Conservation (phyloP, 2,113 vertebrate species). For the Gadus chalcogrammus region DNA sequence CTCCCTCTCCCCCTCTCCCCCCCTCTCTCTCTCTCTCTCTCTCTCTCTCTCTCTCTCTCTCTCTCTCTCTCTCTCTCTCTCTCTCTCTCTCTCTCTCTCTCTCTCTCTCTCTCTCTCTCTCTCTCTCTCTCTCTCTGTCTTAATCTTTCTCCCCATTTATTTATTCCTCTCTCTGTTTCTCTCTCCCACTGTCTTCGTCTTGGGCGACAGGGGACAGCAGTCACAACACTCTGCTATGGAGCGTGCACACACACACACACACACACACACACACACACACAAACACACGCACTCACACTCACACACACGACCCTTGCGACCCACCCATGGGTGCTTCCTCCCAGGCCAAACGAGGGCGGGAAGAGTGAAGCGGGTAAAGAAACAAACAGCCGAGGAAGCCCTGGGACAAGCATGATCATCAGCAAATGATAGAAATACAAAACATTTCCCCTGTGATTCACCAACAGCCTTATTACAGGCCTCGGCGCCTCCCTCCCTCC, state of each 20-base stretch:
- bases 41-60: no score
- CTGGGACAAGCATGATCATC: conserved; percentile 23
- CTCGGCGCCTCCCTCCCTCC: conserved; percentile 4
- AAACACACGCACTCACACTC: no score
- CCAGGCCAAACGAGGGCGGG: conserved; percentile 19
- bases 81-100: no score
- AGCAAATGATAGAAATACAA: conserved; percentile 51
- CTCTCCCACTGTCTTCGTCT: conserved; percentile 4
- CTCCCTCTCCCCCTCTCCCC: not conserved
- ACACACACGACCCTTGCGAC: conserved; percentile 24
- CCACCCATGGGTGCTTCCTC: conserved; percentile 11
- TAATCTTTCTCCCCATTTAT: not conserved
- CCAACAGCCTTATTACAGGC: conserved; percentile 37
- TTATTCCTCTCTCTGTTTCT: conserved; percentile 3
- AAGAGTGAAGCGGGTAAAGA: conserved; percentile 26
- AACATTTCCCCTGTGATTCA: conserved; percentile 9
- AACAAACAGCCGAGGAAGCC: conserved; percentile 45
- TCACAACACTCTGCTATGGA: conserved; percentile 51
- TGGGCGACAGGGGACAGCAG: conserved; percentile 34
- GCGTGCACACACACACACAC: conserved; percentile 8
- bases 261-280: not conserved
- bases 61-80: no score
- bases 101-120: conserved; percentile 2
- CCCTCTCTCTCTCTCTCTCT: conserved; percentile 1
- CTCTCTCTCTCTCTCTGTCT: conserved; percentile 7